Percentiles rank a stretch among this genome's conserved stretches.
These are phyloP conservation scores for Rhinatrema bivittatum DNA, from an alignment of 2,797 vertebrate species.

Conservation along the genomic window DNA sequence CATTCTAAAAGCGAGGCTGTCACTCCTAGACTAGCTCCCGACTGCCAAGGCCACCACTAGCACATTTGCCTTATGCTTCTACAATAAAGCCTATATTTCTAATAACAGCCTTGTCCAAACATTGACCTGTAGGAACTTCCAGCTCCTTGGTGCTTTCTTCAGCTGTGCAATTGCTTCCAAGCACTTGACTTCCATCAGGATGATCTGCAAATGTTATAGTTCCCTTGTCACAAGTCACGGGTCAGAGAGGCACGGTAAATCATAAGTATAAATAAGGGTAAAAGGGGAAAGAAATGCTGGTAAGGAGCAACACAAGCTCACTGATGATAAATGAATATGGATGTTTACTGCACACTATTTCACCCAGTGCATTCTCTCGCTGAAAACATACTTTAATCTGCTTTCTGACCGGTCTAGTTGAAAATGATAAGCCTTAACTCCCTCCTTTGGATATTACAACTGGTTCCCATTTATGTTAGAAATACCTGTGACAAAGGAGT, in stretches of 20 bases:
- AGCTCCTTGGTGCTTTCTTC: neutral
- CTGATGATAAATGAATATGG: conserved; percentile 43
- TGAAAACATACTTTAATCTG: conserved; percentile 29
- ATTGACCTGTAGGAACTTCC: neutral
- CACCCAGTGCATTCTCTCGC: conserved; percentile 10
- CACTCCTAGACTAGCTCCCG: neutral
- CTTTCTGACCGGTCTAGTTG: conserved; percentile 10
- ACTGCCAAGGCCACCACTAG: neutral
- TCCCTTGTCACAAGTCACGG: conserved; percentile 32
- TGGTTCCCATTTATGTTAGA: conserved; percentile 5
- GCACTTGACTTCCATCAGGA: conserved; percentile 2
- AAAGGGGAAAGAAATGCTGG: conserved; percentile 9
- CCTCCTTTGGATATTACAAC: neutral
- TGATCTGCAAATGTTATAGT: conserved; percentile 24
- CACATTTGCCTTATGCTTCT: too few relatives aligned
- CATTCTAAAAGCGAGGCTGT: neutral
- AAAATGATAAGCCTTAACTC: conserved; percentile 12
- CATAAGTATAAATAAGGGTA: conserved; percentile 28
- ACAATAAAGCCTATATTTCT: neutral
- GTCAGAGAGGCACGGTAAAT: conserved; percentile 47
- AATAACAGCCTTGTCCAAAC: neutral
- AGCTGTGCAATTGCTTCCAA: neutral
- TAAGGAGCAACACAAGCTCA: conserved; percentile 28
- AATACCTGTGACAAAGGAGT: neutral
- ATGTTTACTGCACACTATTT: conserved; percentile 28